A percentile compares a stretch with the other conserved stretches of the same genome.
Conservation (phyloP, 1,140 invertebrate species). For the Aphaenogaster floridana region DNA sequence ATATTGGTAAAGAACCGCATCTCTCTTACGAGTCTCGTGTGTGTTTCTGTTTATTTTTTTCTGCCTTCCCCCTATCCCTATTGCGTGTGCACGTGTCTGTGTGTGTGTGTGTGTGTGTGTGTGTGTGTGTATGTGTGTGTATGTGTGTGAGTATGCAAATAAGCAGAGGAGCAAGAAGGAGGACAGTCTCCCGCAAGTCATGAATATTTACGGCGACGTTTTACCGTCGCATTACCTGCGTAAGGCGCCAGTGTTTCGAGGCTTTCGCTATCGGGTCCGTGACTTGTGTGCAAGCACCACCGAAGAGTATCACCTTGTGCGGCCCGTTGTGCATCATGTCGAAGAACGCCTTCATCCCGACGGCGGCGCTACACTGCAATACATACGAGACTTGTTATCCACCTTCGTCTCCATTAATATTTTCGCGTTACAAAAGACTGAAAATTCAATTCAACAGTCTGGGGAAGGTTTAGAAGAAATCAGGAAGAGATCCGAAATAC, state of each 20-base stretch:
- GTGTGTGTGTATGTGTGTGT: not conserved
- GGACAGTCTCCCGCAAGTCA: not conserved
- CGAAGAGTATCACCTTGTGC: constrained; percentile 97
- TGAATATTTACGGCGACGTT: constrained; percentile 58
- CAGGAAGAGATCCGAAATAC: not conserved
- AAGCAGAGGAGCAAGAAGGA: constrained; percentile 6
- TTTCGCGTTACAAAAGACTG: not conserved
- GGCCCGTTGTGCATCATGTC: constrained; percentile 98
- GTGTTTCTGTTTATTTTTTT: not conserved
- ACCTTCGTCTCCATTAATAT: not conserved
- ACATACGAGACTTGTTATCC: constrained; percentile 39
- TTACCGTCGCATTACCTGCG: constrained; percentile 90
- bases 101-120: not conserved
- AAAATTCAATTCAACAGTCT: too few species aligned
- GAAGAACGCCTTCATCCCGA: constrained; percentile 99
- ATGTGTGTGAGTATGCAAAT: constrained; percentile 2
- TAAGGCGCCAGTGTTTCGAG: constrained; percentile 98
- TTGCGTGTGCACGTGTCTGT: not conserved
- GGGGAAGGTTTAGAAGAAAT: not conserved
- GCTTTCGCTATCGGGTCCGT: constrained; percentile 99
- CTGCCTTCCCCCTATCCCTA: not conserved
- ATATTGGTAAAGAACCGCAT: constrained; percentile 15
- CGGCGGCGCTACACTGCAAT: constrained; percentile 98
- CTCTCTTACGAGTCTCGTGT: not conserved
- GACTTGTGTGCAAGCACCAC: constrained; percentile 98